Evolutionary conservation across 2,113 vertebrate genomes (phyloP).

Genomic region (Agapornis roseicollis): DNA sequence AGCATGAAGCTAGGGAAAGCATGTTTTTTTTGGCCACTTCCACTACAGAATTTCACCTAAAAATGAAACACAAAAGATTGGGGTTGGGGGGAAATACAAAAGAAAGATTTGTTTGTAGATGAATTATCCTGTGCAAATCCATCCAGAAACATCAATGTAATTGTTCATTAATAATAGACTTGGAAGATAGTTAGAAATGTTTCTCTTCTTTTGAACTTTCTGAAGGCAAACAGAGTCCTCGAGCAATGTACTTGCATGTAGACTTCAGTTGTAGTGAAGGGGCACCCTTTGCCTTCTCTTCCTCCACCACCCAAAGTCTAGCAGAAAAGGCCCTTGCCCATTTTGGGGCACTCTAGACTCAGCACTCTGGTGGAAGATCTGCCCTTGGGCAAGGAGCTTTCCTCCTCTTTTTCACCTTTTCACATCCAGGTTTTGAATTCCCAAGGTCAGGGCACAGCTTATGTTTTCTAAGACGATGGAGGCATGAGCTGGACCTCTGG

Average conservation of each 20-base stretch:
- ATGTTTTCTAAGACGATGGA: neutral
- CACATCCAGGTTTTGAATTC: neutral
- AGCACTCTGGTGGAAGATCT: fast-evolving
- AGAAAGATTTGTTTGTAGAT: slow-evolving; percentile 71
- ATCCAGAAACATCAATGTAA: slow-evolving; percentile 50
- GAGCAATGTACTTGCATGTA: neutral
- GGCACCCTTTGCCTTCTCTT: neutral
- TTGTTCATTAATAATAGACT: slow-evolving; percentile 66
- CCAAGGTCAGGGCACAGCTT: neutral
- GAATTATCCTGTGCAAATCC: slow-evolving; percentile 67
- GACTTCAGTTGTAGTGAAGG: neutral
- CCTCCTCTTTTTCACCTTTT: neutral
- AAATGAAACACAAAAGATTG: slow-evolving; percentile 57
- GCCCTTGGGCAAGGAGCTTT: neutral
- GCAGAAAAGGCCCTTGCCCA: neutral
- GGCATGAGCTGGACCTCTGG: neutral
- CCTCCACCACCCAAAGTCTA: neutral
- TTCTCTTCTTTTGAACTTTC: slow-evolving; percentile 67
- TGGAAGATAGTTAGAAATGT: slow-evolving; percentile 62
- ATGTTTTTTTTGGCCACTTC: slow-evolving; percentile 74
- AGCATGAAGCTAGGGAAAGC: slow-evolving; percentile 47
- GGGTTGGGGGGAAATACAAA: slow-evolving; percentile 22
- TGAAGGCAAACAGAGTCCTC: slow-evolving; percentile 48
- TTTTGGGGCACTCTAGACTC: neutral
- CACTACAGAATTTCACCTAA: slow-evolving; percentile 60